These are phyloP conservation scores for Chloroceryle aenea DNA, from an alignment of 2,113 vertebrate genomes.

Conservation along the genomic window DNA sequence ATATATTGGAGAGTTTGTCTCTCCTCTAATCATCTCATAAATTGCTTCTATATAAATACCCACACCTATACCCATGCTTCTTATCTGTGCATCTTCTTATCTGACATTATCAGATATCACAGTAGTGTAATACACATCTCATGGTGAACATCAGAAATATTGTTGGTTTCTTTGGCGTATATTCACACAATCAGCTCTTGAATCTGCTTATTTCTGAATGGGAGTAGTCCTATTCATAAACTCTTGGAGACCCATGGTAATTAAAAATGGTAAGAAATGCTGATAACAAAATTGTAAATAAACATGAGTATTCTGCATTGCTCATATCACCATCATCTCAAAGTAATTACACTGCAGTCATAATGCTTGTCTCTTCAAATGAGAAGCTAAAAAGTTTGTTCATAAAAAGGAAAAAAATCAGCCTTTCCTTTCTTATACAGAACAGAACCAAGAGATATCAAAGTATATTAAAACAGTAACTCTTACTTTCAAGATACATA, in stretches of 20 bases:
- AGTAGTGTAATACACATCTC: background rate
- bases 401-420: background rate
- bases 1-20: background rate
- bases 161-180: background rate
- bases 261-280: background rate
- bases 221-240: background rate
- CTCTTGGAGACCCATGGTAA: background rate
- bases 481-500: background rate
- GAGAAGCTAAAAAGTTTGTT: background rate
- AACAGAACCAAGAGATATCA: background rate
- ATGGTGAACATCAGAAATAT: background rate
- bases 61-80: background rate
- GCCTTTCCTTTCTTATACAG: background rate
- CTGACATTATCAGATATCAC: background rate
- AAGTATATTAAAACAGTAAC: background rate
- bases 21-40: background rate
- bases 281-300: background rate
- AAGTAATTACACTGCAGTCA: background rate
- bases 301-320: background rate
- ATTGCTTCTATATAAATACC: background rate
- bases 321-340: background rate
- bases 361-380: background rate
- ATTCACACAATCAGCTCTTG: background rate
- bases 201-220: background rate
- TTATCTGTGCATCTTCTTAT: background rate